Evolutionary conservation across 2,113 vertebrate species (phyloP), one percentile per base, ranked within the genome.

Genomic region (Tor tambroides): DNA sequence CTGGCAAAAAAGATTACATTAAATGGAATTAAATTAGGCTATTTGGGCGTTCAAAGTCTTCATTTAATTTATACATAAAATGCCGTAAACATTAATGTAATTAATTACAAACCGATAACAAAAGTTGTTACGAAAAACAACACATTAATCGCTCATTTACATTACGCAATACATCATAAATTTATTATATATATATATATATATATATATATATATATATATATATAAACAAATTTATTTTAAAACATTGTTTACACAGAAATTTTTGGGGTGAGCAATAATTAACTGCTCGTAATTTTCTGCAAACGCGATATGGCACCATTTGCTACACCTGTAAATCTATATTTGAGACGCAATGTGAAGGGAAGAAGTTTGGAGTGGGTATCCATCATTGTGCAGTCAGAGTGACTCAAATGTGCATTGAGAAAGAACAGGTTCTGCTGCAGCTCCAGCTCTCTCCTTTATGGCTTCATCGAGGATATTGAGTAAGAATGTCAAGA

Each of bases 391-490:
- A 75, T 75, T 83, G 71, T 41, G 21, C 35, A 74, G 35, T 72
- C 32, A 74, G 71, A 26, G n/a, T 46, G 74, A 76, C 21, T 28
- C 43, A 43, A 38, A 75, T n/a, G n/a, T 54, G 49, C 28, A 15
- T n/a, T 91, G 91, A 90, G 87, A 89, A 87, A 92, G 87, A 83
- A 49, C 91, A 92, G 91, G 77, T 71, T 80, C 85, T 56, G 21
- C 74, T 41, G 74, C 84, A 56, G 84, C 74, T 85, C 74, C 71
- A 74, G 71, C 72, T n/a, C 72, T 78, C 77, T 69, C 76, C 30
- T 56, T 86, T 80, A 80, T 69, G 63, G 78, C 74, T 79, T 82
- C 85, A 76, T 85, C 56, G 56, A 89, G 83, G 43, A 72, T 72
- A 86, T 61, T 86, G 84, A 85, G 76, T 78, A 78, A 74, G 56